Evolutionary conservation across 2,797 vertebrate genomes (phyloP), one percentile per base, ranked within the genome.

Genomic region (Meriones psammophilus): DNA sequence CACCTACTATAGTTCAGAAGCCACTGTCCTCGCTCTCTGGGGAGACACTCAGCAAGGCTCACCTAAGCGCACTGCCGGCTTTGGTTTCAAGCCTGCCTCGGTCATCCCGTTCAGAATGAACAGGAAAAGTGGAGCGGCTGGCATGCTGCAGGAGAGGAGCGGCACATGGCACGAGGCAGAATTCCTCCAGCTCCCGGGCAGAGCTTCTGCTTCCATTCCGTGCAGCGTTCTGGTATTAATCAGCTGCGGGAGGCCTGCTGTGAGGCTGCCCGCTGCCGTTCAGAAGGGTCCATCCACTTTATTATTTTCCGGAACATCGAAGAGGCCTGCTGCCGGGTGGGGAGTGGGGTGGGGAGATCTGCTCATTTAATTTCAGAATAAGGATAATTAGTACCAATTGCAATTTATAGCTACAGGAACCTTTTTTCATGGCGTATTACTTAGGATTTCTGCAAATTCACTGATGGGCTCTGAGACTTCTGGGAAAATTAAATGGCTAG

Each of bases 361-460:
- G 60, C 60, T 94, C 90, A 78, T 92, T 89, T 96, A 73, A 91
- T 97, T 96, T 93, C 92, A 28, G 86, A 71, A 92, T 69, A 66
- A 96, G 64, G 58, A 66, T 96, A 81, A 94, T 94, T 79, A 88
- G 92, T 68, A 88, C 83, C 26, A 2, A 64, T 78, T 20, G 4
- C 56, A 76, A 91, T 42, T 96, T 64, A 30, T 3, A 81, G 64
- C 89, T 36, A 66, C 26, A 62, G 94, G 66, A 94, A 56, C 46
- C 81, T 71, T 14, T 94, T 96, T 77, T 81, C 26, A 4, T 20
- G n/a, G 78, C 24, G 1, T 66, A 42, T 76, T 83, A 30, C 81
- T 64, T 78, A 73, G 95, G 76, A 64, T 91, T 87, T 84, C 64
- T 96, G 76, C 39, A 50, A 64, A 92, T 56, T 78, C 46, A 13